phyloP scores from a whole-genome alignment of 1,140 invertebrate species.

The Eupristina koningsbergeri region DNA sequence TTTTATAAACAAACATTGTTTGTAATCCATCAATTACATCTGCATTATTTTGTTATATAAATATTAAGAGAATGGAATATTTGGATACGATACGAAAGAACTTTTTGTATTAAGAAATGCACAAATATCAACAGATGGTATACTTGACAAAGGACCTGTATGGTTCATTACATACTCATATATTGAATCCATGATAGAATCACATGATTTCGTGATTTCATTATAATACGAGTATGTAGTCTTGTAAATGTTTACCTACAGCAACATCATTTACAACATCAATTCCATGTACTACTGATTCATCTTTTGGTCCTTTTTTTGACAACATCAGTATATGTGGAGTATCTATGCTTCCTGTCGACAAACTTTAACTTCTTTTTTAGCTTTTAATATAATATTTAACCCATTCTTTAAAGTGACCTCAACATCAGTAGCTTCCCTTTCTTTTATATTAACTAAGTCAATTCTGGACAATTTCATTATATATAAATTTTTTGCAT shows the following conservation, averaged over 20 bases:
- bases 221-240: constrained; percentile 75
- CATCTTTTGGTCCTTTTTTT: constrained; percentile 80
- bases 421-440: constrained; percentile 62
- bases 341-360: constrained; percentile 75
- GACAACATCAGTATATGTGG: constrained; percentile 82
- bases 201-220: constrained; percentile 63
- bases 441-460: constrained; percentile 74
- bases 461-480: constrained; percentile 77
- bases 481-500: constrained; percentile 80
- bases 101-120: constrained; percentile 63
- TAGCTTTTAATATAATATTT: constrained; percentile 68
- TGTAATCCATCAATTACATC: constrained; percentile 25
- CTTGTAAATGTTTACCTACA: constrained; percentile 78
- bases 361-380: constrained; percentile 79
- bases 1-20: constrained; percentile 47
- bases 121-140: constrained; percentile 53
- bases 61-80: constrained; percentile 59
- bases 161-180: constrained; percentile 63
- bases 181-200: constrained; percentile 49
- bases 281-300: constrained; percentile 77
- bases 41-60: constrained; percentile 50
- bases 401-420: constrained; percentile 71
- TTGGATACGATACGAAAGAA: constrained; percentile 60
- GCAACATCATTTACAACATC: constrained; percentile 75
- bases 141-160: constrained; percentile 51